Base-by-base conservation (phyloP, 2,888 invertebrate genomes). In the Amphipoea lucens region DNA sequence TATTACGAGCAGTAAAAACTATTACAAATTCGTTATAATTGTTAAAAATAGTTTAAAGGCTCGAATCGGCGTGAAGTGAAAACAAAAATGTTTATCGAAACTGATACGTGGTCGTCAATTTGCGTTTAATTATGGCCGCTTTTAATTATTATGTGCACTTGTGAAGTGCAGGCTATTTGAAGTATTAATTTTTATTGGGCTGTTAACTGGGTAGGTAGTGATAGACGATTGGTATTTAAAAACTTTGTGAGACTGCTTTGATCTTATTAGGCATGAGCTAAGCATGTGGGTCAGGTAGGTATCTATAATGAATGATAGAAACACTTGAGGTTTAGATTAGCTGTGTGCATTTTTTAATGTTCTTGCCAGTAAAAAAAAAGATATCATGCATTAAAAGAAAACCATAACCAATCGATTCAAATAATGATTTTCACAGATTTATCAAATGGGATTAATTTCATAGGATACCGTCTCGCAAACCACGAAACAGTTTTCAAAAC, bases 1-100 rank as follows among this genome's bases (percentile, higher is more conserved):
- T 91, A 94, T 92, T 93, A 92, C 87, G 86, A 84, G 90, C 91
- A 88, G 92, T 94, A 94, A 95, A 94, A 94, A 93, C 92, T 90
- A 91, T 93, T 93, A 91, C 89, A 88, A 93, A 93, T 91, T 91
- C 90, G 92, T 90, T 90, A 89, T 93, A 93, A 94, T 94, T 94
- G 93, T 90, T 92, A 88, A 90, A 91, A 91, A 90, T 87, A 79
- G 89, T 91, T 90, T 90, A 83, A 83, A 85, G 86, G 88, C 89
- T 86, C 88, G 62, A 86, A 86, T 79, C 75, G 81, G 88, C 82
- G 88, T 87, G 86, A 85, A 89, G 81, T 78, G 74, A 88, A 82
- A 87, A 90, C 89, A 85, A 81, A 86, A 86, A 84, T 78, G 82
- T 78, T 76, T 85, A 82, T 78, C 66, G 71, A 69, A 83, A 85